phyloP scores from a whole-genome alignment of 2,888 invertebrate species.

The Cybosia mesomella region DNA sequence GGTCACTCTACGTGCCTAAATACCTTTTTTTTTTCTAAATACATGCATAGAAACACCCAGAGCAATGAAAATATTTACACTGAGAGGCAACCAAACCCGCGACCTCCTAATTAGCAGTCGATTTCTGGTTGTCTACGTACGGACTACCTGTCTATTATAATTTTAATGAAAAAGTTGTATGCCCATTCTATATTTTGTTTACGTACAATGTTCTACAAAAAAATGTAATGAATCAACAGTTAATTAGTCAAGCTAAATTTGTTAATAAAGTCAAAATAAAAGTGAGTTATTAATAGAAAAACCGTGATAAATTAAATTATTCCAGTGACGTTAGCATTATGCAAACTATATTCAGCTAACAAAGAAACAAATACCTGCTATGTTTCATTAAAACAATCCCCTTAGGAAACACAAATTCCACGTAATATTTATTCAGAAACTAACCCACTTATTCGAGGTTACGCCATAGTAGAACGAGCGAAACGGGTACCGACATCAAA shows the following conservation, averaged over 20 bases:
- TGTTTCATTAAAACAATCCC: conserved; percentile 55
- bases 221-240: background rate
- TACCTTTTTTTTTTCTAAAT: too few relatives aligned
- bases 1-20: too few relatives aligned
- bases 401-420: conserved; percentile 52
- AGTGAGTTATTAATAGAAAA: conserved; percentile 19
- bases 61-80: too few relatives aligned
- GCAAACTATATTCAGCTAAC: conserved; percentile 42
- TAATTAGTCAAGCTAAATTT: conserved; percentile 10
- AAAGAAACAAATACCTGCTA: conserved; percentile 52
- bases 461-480: conserved; percentile 53
- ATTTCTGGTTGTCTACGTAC: too few relatives aligned
- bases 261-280: conserved; percentile 5
- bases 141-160: too few relatives aligned
- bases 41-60: too few relatives aligned
- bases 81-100: too few relatives aligned
- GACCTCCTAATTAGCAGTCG: too few relatives aligned
- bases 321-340: conserved; percentile 45
- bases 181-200: background rate
- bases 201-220: background rate
- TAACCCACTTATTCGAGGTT: conserved; percentile 54
- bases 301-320: conserved; percentile 34
- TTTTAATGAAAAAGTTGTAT: too few relatives aligned
- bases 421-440: conserved; percentile 56
- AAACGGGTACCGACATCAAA: conserved; percentile 68